Evolutionary conservation across 2,113 vertebrate species (phyloP).

Genomic region (Merops nubicus): DNA sequence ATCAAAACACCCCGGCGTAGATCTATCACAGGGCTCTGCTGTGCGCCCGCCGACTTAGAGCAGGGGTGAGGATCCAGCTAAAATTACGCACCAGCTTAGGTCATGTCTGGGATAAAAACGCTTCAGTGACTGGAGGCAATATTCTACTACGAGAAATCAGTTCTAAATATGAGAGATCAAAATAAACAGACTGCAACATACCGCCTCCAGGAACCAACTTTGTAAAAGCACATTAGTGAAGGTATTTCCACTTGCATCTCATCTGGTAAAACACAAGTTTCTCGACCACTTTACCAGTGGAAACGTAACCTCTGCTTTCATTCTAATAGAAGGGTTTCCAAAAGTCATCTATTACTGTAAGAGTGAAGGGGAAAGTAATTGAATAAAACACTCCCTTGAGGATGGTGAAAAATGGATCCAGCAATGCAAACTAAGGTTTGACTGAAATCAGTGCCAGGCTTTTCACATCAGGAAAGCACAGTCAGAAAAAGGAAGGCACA

Average conservation of each 20-base stretch:
- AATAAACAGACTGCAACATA: rapidly evolving
- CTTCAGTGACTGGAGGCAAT: neutral
- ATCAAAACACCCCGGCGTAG: rapidly evolving
- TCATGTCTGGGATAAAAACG: neutral
- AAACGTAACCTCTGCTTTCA: neutral
- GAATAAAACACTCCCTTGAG: neutral
- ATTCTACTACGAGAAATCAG: neutral
- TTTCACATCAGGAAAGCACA: neutral
- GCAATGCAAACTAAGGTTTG: neutral
- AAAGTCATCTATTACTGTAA: neutral
- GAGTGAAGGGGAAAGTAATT: neutral
- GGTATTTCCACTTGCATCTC: neutral
- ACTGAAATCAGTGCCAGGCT: neutral
- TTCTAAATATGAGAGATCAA: neutral
- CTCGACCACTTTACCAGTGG: neutral
- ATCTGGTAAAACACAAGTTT: neutral
- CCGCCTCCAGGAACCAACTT: neutral
- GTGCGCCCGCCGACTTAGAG: rapidly evolving
- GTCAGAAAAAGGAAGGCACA: neutral
- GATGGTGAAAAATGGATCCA: neutral
- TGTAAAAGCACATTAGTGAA: neutral
- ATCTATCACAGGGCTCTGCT: rapidly evolving
- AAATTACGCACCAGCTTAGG: rapidly evolving
- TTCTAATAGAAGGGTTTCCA: neutral
- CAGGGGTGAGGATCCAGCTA: neutral